Conservation (phyloP, 2,888 invertebrate species). For the Agriopis aurantiaria region DNA sequence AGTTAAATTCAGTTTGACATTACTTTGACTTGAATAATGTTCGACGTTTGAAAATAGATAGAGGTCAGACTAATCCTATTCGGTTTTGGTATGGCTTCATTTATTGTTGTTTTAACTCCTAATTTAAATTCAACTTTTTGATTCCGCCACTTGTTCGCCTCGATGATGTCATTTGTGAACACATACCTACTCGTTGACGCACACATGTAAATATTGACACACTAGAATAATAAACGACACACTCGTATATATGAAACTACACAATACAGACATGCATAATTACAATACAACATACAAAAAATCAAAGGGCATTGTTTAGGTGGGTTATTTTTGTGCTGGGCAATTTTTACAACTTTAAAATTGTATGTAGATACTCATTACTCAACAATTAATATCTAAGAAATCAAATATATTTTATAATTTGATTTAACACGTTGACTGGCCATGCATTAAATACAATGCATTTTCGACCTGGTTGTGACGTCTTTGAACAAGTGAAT, state of each 20-base stretch:
- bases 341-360: not conserved
- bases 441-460: too few species aligned
- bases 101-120: slow-evolving; percentile 4
- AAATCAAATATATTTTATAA: too few species aligned
- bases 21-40: not conserved
- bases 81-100: not conserved
- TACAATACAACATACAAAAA: not conserved
- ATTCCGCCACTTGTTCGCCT: slow-evolving; percentile 14
- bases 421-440: too few species aligned
- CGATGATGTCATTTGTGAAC: slow-evolving; percentile 28
- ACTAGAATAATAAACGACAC: slow-evolving; percentile 8
- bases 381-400: too few species aligned
- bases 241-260: not conserved
- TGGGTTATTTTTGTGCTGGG: not conserved
- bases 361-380: too few species aligned
- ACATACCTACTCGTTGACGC: slow-evolving; percentile 10
- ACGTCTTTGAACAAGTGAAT: too few species aligned
- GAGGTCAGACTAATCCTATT: not conserved
- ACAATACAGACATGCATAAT: not conserved
- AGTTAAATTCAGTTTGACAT: not conserved
- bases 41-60: not conserved
- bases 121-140: slow-evolving; percentile 18
- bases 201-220: slow-evolving; percentile 25
- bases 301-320: not conserved
- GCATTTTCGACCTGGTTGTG: too few species aligned